These are phyloP conservation scores for Mactra quadrangularis DNA, from an alignment of 1,140 invertebrate species.

Conservation along the genomic window DNA sequence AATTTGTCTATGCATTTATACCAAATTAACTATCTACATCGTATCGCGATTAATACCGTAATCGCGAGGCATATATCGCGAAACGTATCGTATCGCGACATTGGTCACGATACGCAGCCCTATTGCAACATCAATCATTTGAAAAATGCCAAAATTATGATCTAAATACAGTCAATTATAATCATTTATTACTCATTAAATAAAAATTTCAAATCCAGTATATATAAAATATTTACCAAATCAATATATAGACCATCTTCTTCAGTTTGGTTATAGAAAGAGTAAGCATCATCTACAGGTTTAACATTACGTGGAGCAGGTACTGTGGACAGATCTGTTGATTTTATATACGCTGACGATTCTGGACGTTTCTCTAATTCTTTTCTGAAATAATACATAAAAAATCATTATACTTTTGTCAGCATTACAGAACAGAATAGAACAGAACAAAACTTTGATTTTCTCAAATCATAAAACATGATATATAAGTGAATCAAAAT, in stretches of 20 bases:
- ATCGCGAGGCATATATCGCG: too few relatives aligned
- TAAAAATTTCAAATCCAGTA: background rate
- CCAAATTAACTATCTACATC: too few relatives aligned
- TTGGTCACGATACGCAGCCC: too few relatives aligned
- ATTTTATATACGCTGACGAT: constrained; percentile 57
- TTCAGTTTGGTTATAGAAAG: constrained; percentile 11
- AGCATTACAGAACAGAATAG: too few relatives aligned
- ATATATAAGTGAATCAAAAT: too few relatives aligned
- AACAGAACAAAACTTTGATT: background rate
- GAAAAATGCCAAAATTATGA: too few relatives aligned
- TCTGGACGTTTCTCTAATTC: constrained; percentile 48
- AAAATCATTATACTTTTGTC: background rate
- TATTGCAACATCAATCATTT: too few relatives aligned
- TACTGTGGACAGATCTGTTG: constrained; percentile 30
- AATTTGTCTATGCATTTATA: too few relatives aligned
- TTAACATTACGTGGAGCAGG: background rate
- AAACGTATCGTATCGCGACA: too few relatives aligned
- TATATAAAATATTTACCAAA: constrained; percentile 31
- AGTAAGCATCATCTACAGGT: background rate
- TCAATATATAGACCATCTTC: constrained; percentile 56
- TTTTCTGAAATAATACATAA: constrained; percentile 27
- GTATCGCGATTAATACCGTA: too few relatives aligned
- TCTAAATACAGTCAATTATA: background rate
- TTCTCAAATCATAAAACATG: too few relatives aligned
- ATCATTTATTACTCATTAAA: background rate